Evolutionary conservation across 2,797 vertebrate species (phyloP).

Genomic region (Eulemur rubriventer): DNA sequence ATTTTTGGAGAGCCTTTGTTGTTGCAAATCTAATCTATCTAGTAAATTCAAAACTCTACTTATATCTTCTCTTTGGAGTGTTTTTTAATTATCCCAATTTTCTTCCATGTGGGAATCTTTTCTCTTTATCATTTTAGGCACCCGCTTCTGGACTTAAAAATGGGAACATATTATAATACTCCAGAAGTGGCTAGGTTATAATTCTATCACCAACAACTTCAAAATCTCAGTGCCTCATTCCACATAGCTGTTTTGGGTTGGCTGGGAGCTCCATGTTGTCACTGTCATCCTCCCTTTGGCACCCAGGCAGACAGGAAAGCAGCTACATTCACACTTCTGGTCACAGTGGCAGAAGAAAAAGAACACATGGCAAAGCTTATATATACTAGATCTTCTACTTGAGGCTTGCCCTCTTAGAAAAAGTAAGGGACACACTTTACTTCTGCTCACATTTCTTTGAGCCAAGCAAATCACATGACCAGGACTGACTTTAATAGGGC

Average conservation of each 20-base stretch:
- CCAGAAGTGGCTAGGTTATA: background rate
- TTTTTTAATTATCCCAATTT: slow-evolving; percentile 35
- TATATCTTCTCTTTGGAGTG: background rate
- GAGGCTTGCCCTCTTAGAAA: background rate
- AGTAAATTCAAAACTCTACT: background rate
- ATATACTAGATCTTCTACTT: background rate
- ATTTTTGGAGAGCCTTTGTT: slow-evolving; percentile 18
- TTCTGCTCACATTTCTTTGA: background rate
- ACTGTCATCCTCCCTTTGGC: background rate
- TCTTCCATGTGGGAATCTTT: background rate
- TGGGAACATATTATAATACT: background rate
- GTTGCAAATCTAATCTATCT: background rate
- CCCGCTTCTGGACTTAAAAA: slow-evolving; percentile 43
- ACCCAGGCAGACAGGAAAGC: background rate
- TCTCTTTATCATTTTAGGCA: background rate
- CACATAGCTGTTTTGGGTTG: background rate
- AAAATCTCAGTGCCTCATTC: background rate
- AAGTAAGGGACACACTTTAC: background rate
- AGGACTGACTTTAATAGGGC: background rate
- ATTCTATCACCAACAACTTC: background rate
- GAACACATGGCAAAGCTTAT: background rate
- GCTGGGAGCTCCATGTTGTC: background rate
- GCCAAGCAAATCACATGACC: background rate
- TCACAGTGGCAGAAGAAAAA: background rate
- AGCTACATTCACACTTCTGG: background rate